Percentiles rank a stretch among this genome's conserved stretches.
These are phyloP conservation scores for Bombus fervidus DNA, from an alignment of 1,140 invertebrate genomes.

Conservation along the genomic window DNA sequence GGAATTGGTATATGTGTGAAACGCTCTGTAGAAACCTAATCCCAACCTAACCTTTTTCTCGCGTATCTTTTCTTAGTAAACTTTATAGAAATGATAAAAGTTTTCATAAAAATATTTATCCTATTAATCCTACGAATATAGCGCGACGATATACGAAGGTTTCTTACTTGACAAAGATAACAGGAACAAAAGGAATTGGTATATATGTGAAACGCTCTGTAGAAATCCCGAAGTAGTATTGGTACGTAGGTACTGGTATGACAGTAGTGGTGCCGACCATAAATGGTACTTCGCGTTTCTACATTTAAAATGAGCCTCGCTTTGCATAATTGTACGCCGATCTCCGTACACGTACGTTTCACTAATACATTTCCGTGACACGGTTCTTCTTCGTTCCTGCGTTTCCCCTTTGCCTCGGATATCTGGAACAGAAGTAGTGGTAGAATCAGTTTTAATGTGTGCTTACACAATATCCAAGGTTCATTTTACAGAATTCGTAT, in stretches of 20 bases:
- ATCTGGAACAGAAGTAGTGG: not conserved
- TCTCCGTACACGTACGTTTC: slow-evolving; percentile 52
- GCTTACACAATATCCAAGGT: not conserved
- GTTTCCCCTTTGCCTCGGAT: not conserved
- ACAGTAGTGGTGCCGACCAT: not conserved
- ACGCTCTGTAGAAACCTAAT: not conserved
- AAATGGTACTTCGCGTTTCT: slow-evolving; percentile 59
- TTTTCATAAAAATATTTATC: no score
- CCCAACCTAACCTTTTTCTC: no score
- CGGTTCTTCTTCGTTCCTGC: not conserved
- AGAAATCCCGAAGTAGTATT: not conserved
- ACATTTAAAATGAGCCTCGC: slow-evolving; percentile 63
- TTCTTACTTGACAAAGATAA: not conserved
- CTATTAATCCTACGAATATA: no score
- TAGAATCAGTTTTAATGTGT: not conserved
- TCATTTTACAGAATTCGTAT: no score
- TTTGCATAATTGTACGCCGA: slow-evolving; percentile 66
- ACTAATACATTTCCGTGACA: slow-evolving; percentile 54
- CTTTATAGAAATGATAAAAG: no score
- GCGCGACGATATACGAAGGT: not conserved
- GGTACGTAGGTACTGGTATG: not conserved
- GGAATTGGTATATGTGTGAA: not conserved
- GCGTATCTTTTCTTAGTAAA: no score
- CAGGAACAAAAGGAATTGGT: not conserved
- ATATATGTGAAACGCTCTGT: not conserved